These are phyloP conservation scores for Dicrostonyx torquatus DNA, from an alignment of 2,797 vertebrate genomes.

Conservation along the genomic window DNA sequence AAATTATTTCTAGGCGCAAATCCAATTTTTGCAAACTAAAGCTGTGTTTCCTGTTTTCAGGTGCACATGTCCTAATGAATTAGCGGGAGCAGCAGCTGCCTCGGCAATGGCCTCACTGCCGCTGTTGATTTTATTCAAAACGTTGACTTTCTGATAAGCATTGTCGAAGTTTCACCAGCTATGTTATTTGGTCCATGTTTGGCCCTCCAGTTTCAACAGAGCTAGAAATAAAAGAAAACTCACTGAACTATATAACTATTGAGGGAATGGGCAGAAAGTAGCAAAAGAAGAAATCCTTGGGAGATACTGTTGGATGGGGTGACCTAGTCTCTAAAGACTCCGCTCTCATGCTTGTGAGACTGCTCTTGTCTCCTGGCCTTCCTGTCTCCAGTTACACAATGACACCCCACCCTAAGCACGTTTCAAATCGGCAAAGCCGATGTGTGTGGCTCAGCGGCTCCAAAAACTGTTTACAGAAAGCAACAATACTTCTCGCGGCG, in stretches of 20 bases:
- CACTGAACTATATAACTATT: background rate
- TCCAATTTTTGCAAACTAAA: background rate
- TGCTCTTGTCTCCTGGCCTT: background rate
- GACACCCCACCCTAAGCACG: background rate
- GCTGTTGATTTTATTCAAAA: background rate
- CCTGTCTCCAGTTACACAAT: background rate
- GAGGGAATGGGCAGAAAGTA: background rate
- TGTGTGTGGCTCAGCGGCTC: conserved; percentile 58
- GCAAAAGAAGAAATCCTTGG: background rate
- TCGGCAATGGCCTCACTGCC: background rate
- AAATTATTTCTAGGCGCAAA: background rate
- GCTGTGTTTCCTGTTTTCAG: background rate
- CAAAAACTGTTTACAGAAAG: conserved; percentile 62
- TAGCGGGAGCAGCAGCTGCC: background rate
- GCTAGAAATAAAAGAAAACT: background rate
- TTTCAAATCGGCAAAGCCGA: background rate
- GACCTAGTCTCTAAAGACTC: background rate
- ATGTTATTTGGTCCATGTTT: background rate
- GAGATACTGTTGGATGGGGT: background rate
- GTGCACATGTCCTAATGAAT: background rate
- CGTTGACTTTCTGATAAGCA: background rate
- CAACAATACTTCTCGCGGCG: conserved; percentile 59
- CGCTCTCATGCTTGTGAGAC: background rate
- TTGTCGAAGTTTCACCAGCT: background rate
- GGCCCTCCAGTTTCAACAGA: background rate